Percentiles rank a stretch among this genome's conserved stretches.
Evolutionary conservation across 2,113 vertebrate genomes (phyloP).

Genomic region (Ondatra zibethicus): DNA sequence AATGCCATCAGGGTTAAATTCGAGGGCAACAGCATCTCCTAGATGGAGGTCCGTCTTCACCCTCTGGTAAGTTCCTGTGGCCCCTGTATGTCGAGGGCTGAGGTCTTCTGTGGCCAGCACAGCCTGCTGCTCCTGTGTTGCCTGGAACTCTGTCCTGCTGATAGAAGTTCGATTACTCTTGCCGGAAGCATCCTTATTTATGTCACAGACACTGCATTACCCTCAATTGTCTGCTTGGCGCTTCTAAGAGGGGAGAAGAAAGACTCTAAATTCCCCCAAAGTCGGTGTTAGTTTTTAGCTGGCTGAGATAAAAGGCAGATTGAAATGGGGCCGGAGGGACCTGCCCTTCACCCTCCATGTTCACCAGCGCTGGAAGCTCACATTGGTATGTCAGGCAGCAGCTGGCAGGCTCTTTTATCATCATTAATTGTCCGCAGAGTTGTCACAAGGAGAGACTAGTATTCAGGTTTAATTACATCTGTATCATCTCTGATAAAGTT

Average conservation of each 20-base stretch:
- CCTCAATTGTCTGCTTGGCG: conserved; percentile 47
- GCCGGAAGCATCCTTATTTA: conserved; percentile 62
- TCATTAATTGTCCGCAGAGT: conserved; percentile 80
- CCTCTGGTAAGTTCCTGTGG: neutral
- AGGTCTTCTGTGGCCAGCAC: neutral
- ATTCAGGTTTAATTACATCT: conserved; percentile 80
- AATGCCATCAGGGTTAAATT: conserved; percentile 16
- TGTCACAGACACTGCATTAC: conserved; percentile 55
- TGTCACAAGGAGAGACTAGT: conserved; percentile 74
- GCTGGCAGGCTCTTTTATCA: conserved; percentile 81
- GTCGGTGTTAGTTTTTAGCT: conserved; percentile 68
- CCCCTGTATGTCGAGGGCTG: neutral
- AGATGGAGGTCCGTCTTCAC: neutral
- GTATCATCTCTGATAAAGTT: conserved; percentile 69
- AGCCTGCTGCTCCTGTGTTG: neutral
- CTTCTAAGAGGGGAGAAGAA: conserved; percentile 65
- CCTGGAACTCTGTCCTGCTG: neutral
- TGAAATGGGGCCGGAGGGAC: conserved; percentile 72
- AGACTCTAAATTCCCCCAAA: conserved; percentile 75
- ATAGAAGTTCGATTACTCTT: conserved; percentile 38
- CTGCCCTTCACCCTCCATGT: conserved; percentile 75
- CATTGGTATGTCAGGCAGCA: conserved; percentile 74
- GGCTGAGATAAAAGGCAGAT: conserved; percentile 78
- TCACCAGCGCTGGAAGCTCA: conserved; percentile 34
- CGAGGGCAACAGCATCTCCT: neutral